These are phyloP conservation scores for Buphagus erythrorhynchus DNA, from an alignment of 2,797 vertebrate genomes.

Conservation along the genomic window DNA sequence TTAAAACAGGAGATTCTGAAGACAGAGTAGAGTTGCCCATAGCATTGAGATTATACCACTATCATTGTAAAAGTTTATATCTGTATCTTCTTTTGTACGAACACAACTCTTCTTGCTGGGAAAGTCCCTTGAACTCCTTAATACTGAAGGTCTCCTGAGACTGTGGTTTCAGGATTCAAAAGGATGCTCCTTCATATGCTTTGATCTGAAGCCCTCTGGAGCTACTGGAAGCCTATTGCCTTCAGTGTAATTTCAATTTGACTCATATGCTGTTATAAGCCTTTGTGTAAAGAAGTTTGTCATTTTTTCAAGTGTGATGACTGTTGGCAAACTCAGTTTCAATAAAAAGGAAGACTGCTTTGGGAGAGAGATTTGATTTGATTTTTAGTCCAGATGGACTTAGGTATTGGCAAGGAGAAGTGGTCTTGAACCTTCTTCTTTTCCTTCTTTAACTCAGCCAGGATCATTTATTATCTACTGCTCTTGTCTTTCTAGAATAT, in stretches of 20 bases:
- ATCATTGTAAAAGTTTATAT: background rate
- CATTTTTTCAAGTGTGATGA: background rate
- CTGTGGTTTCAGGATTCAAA: background rate
- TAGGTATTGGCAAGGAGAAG: background rate
- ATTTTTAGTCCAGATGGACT: background rate
- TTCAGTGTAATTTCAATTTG: background rate
- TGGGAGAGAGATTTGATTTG: background rate
- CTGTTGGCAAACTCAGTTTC: background rate
- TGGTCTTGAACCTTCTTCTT: background rate
- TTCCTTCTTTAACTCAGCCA: background rate
- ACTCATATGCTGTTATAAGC: background rate
- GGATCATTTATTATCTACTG: background rate
- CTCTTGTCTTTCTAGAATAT: background rate
- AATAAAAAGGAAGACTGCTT: background rate
- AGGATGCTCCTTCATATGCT: accelerated
- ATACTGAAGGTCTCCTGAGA: background rate
- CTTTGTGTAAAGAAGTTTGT: background rate
- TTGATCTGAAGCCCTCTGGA: background rate
- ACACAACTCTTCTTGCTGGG: background rate
- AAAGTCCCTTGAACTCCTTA: background rate
- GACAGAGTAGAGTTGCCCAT: background rate
- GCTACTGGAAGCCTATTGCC: background rate
- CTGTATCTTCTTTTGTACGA: background rate
- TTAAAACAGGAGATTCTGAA: background rate
- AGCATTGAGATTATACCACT: background rate